Evolutionary conservation across 1,140 invertebrate genomes (phyloP).

Genomic region (Limonius californicus): DNA sequence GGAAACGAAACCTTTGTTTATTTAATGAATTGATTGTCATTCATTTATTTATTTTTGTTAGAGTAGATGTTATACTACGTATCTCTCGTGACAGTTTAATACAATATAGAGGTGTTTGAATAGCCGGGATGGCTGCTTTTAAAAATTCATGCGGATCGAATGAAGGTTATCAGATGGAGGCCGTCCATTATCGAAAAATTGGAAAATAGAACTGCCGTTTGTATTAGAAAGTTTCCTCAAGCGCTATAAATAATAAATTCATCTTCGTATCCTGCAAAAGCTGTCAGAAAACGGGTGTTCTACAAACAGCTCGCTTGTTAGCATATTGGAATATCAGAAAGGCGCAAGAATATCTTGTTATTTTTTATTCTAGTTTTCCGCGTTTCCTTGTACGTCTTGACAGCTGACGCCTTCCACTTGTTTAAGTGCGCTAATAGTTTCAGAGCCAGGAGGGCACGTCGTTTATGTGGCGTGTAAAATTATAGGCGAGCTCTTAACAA

Average conservation of each 20-base stretch:
- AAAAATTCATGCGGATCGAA: no score
- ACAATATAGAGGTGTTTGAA: no score
- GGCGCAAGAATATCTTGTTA: neutral
- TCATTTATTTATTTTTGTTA: no score
- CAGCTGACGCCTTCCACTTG: neutral
- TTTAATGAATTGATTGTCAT: no score
- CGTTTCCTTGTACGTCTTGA: neutral
- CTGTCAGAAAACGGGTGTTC: slow-evolving; percentile 19
- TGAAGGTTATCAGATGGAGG: no score
- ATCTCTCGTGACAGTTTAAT: no score
- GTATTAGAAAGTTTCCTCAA: slow-evolving; percentile 3
- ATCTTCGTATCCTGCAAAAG: slow-evolving; percentile 21
- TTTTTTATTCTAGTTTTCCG: neutral
- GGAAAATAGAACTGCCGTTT: no score
- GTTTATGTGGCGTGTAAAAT: slow-evolving; percentile 4
- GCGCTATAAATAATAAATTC: slow-evolving; percentile 27
- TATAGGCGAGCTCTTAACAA: no score
- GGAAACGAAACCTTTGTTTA: no score
- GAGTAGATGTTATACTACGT: no score
- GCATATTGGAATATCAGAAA: slow-evolving; percentile 1
- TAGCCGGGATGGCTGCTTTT: no score
- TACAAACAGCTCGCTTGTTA: slow-evolving; percentile 15
- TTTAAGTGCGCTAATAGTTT: neutral
- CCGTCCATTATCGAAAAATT: no score
- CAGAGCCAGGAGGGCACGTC: neutral